These are phyloP conservation scores for Drosophila pectinifera DNA, from an alignment of 1,140 invertebrate species.

Conservation along the genomic window DNA sequence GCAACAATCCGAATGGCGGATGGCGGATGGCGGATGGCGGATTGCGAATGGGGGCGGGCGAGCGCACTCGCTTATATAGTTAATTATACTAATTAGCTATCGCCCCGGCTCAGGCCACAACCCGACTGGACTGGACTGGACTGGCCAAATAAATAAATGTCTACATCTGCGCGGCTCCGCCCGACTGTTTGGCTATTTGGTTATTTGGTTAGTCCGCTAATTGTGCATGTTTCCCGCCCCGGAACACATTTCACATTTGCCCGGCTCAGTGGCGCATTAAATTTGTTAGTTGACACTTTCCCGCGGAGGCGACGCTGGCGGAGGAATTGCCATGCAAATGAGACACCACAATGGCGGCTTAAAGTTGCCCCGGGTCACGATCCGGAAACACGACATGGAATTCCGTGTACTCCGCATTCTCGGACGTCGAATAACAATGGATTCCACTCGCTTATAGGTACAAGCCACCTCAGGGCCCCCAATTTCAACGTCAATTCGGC, in stretches of 20 bases:
- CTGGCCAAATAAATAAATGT: conserved; percentile 67
- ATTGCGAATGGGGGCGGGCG: no score
- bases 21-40: conserved; percentile 1
- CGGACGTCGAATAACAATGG: conserved; percentile 26
- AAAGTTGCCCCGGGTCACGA: conserved; percentile 46
- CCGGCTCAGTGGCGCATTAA: conserved; percentile 54
- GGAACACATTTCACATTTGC: conserved; percentile 45
- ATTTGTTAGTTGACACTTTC: conserved; percentile 65
- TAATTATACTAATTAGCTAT: conserved; percentile 83
- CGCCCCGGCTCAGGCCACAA: conserved; percentile 40
- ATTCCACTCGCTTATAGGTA: conserved; percentile 20
- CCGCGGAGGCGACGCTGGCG: not conserved
- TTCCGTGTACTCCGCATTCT: conserved; percentile 26
- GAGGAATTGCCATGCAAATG: conserved; percentile 54
- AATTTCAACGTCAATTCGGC: conserved; percentile 32
- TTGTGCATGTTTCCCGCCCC: conserved; percentile 55
- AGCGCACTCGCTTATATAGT: conserved; percentile 71
- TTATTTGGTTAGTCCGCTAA: conserved; percentile 42
- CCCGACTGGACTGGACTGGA: conserved; percentile 9
- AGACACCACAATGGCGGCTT: conserved; percentile 41
- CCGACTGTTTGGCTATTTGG: conserved; percentile 30
- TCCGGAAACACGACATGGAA: conserved; percentile 41
- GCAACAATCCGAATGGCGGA: conserved; percentile 75
- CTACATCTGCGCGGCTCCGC: conserved; percentile 42
- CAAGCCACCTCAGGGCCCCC: not conserved